A percentile compares a stretch with the other conserved stretches of the same genome.
These are phyloP conservation scores for Trichonephila inaurata DNA, from an alignment of 1,140 invertebrate genomes.

Conservation along the genomic window DNA sequence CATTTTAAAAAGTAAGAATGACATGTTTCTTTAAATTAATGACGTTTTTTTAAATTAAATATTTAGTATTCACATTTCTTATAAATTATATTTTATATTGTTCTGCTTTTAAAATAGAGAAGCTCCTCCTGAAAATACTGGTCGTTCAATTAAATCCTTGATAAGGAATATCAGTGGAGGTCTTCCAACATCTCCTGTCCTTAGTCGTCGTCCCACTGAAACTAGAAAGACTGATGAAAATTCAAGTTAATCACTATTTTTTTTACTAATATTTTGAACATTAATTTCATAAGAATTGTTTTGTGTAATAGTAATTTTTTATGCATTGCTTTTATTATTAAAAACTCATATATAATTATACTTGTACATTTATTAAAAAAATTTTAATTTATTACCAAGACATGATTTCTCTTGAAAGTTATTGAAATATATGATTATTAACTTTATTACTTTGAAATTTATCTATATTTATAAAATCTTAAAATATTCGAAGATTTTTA, in stretches of 20 bases:
- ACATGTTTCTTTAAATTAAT: too few relatives aligned
- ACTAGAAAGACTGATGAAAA: conserved; percentile 40
- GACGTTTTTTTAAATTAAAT: too few relatives aligned
- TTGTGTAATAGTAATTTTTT: not conserved
- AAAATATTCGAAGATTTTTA: too few relatives aligned
- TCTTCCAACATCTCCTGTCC: conserved; percentile 86
- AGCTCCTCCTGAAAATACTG: conserved; percentile 81
- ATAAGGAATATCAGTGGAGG: conserved; percentile 85
- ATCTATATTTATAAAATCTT: too few relatives aligned
- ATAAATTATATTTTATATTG: too few relatives aligned
- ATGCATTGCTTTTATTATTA: not conserved
- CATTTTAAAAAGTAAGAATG: too few relatives aligned
- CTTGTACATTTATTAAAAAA: not conserved
- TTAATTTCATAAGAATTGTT: not conserved
- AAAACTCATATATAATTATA: not conserved
- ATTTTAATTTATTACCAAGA: too few relatives aligned
- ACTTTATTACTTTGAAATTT: too few relatives aligned
- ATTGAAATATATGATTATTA: too few relatives aligned
- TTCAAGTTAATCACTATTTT: conserved; percentile 28
- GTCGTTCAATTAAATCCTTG: conserved; percentile 87
- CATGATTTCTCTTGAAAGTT: too few relatives aligned
- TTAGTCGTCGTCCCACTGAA: conserved; percentile 84
- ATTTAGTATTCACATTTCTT: too few relatives aligned
- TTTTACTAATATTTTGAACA: not conserved
- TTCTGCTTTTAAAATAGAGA: conserved; percentile 80